phyloP scores from a whole-genome alignment of 1,140 invertebrate species.

The Aplysia californica region DNA sequence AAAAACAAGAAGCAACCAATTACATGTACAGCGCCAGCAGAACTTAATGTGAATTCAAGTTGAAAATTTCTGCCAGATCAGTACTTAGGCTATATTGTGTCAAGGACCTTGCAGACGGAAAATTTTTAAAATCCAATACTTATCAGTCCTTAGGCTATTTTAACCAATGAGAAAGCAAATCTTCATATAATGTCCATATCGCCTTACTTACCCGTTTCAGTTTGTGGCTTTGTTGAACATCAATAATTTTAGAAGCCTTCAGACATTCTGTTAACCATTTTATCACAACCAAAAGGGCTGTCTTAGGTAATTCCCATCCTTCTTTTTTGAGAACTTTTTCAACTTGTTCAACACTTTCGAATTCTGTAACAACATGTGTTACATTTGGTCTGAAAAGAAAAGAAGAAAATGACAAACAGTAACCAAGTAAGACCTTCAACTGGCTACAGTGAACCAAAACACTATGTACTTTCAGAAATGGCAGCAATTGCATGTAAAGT shows the following conservation, averaged over 20 bases:
- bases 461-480: no score
- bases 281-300: constrained; percentile 17
- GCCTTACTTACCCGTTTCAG: constrained; percentile 9
- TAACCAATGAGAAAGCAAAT: no score
- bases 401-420: no score
- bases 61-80: no score
- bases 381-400: constrained; percentile 14
- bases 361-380: constrained; percentile 31
- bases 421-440: no score
- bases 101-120: not conserved
- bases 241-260: constrained; percentile 32
- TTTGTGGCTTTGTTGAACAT: constrained; percentile 22
- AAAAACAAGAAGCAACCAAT: no score
- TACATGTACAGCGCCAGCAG: no score
- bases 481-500: no score
- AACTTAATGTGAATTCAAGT: no score
- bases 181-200: not conserved
- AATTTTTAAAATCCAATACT: not conserved
- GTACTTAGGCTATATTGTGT: not conserved
- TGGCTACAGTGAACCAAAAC: no score
- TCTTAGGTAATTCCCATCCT: not conserved
- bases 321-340: not conserved
- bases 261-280: constrained; percentile 42
- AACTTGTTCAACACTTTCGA: constrained; percentile 13
- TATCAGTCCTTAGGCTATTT: no score